Conservation (phyloP, 2,888 invertebrate genomes). For the Parnassius mnemosyne region DNA sequence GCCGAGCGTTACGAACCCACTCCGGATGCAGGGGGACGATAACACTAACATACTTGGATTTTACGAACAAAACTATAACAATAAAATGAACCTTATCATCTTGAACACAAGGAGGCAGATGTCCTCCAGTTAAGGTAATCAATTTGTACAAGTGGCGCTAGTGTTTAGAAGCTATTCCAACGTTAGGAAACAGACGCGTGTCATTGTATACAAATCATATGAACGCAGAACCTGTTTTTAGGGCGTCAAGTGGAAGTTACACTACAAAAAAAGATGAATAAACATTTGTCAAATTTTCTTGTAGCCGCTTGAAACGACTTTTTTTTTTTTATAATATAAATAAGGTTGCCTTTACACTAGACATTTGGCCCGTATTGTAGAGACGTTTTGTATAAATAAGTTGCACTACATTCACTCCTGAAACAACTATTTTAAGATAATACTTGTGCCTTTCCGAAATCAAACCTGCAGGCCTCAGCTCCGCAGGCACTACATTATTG, state of each 20-base stretch:
- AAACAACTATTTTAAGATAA: too few relatives aligned
- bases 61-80: constrained; percentile 4
- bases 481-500: too few relatives aligned
- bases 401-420: too few relatives aligned
- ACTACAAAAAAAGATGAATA: not conserved
- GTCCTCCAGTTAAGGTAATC: constrained; percentile 23
- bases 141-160: constrained; percentile 36
- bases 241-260: not conserved
- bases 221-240: constrained; percentile 9
- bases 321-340: too few relatives aligned
- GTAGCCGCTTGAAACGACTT: too few relatives aligned
- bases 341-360: too few relatives aligned
- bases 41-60: constrained; percentile 35
- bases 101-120: not conserved
- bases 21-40: constrained; percentile 46
- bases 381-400: too few relatives aligned
- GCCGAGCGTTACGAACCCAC: constrained; percentile 44
- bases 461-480: too few relatives aligned
- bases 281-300: constrained; percentile 12
- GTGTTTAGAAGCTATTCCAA: constrained; percentile 16
- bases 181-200: constrained; percentile 7
- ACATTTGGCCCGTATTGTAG: too few relatives aligned
- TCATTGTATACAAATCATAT: constrained; percentile 6
- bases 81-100: constrained; percentile 31
- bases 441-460: too few relatives aligned